These are phyloP conservation scores for Agrochola macilenta DNA, from an alignment of 2,888 invertebrate species.

Conservation along the genomic window DNA sequence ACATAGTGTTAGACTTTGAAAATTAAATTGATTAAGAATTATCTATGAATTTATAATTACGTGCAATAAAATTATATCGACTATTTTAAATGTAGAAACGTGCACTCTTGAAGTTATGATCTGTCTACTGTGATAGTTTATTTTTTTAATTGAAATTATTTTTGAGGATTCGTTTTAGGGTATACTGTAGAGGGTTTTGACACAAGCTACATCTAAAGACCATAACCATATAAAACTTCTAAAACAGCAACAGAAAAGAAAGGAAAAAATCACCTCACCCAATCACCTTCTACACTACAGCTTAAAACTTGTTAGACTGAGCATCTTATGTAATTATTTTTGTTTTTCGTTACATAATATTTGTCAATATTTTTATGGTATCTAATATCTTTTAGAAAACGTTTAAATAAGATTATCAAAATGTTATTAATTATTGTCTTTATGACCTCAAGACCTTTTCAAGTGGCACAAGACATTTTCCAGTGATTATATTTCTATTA, in stretches of 20 bases:
- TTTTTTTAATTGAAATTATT: conserved; percentile 40
- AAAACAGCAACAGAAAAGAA: neutral
- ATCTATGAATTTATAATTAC: conserved; percentile 57
- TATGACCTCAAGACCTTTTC: conserved; percentile 28
- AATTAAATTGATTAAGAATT: conserved; percentile 39
- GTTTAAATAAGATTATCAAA: conserved; percentile 15
- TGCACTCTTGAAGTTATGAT: conserved; percentile 67
- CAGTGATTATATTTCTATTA: conserved; percentile 52
- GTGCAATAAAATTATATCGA: conserved; percentile 68
- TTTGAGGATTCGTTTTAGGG: conserved; percentile 28
- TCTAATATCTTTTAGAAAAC: conserved; percentile 31
- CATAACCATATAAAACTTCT: neutral
- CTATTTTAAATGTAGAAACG: conserved; percentile 58
- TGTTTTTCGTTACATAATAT: conserved; percentile 10
- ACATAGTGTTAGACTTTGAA: conserved; percentile 39
- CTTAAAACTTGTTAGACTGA: conserved; percentile 52
- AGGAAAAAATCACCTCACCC: neutral
- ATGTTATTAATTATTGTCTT: conserved; percentile 11
- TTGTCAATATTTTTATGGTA: conserved; percentile 26
- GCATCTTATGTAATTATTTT: conserved; percentile 35
- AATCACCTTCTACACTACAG: conserved; percentile 23
- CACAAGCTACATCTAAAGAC: neutral
- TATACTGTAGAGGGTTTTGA: conserved; percentile 40
- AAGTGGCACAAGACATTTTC: conserved; percentile 38
- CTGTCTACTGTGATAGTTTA: conserved; percentile 76